Percentiles rank a stretch among this genome's conserved stretches.
Evolutionary conservation across 2,797 vertebrate species (phyloP).

Genomic region (Pelobates cultripes): DNA sequence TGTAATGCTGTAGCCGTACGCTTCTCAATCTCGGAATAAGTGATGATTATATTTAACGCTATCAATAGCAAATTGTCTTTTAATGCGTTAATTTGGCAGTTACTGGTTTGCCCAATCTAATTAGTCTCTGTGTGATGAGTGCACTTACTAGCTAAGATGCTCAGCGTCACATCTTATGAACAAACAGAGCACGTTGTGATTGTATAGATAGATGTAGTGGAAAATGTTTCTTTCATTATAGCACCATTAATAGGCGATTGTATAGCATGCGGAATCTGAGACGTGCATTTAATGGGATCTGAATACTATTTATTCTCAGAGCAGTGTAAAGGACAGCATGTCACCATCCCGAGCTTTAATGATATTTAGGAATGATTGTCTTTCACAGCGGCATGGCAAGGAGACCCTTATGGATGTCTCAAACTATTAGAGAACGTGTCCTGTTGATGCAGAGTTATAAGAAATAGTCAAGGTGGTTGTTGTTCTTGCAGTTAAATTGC

Average conservation of each 20-base stretch:
- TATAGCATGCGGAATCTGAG: constrained; percentile 2
- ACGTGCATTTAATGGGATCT: constrained; percentile 27
- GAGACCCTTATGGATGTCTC: constrained; percentile 17
- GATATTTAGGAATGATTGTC: constrained; percentile 45
- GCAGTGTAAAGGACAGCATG: constrained; percentile 16
- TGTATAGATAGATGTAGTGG: constrained; percentile 29
- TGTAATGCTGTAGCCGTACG: background rate
- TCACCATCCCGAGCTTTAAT: constrained; percentile 15
- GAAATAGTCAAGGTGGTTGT: too few relatives aligned
- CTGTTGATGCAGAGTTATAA: background rate
- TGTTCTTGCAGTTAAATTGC: too few relatives aligned
- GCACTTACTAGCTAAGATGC: constrained; percentile 16
- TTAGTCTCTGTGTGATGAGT: constrained; percentile 3
- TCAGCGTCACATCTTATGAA: constrained; percentile 27
- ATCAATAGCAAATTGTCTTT: constrained; percentile 43
- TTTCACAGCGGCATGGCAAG: constrained; percentile 3
- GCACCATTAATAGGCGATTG: constrained; percentile 25
- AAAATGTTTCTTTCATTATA: constrained; percentile 20
- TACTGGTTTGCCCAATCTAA: constrained; percentile 31
- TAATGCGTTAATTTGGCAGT: constrained; percentile 42
- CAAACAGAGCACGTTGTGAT: constrained; percentile 27
- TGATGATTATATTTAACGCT: constrained; percentile 40
- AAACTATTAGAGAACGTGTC: constrained; percentile 8
- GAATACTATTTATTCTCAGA: constrained; percentile 25
- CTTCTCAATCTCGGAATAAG: constrained; percentile 9